A percentile compares a stretch with the other conserved stretches of the same genome.
Conservation (phyloP, 2,113 vertebrate species). For the Oriolus oriolus region DNA sequence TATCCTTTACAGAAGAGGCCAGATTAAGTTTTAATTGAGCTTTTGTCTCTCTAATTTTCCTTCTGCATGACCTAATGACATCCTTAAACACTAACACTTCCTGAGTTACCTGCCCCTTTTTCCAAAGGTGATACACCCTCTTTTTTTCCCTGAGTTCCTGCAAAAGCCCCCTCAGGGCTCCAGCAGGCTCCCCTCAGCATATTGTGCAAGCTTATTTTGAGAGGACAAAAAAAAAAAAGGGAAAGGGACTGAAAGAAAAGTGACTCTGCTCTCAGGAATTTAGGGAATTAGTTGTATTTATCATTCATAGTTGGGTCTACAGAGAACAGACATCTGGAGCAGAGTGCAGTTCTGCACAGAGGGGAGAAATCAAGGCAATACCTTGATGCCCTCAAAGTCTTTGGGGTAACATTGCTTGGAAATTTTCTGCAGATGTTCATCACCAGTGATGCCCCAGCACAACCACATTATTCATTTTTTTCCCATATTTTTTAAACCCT, state of each 20-base stretch:
- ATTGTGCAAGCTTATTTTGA: too few species aligned
- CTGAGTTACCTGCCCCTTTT: too few species aligned
- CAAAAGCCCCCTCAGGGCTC: too few species aligned
- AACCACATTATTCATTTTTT: background rate
- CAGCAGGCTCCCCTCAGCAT: too few species aligned
- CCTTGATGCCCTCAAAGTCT: background rate
- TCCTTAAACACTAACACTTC: too few species aligned
- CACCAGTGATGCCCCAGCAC: background rate
- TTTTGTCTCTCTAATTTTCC: too few species aligned
- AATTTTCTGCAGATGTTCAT: background rate
- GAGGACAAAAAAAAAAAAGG: background rate
- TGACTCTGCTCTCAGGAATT: background rate
- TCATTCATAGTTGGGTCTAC: background rate
- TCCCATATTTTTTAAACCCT: background rate
- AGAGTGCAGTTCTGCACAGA: background rate
- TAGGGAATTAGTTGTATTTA: background rate
- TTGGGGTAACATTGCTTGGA: background rate
- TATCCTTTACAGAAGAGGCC: too few species aligned
- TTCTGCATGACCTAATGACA: too few species aligned
- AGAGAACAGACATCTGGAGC: background rate
- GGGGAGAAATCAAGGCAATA: background rate
- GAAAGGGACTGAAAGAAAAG: background rate
- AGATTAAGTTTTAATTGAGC: too few species aligned
- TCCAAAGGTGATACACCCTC: too few species aligned
- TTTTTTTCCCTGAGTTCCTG: too few species aligned